Evolutionary conservation across 2,888 invertebrate genomes (phyloP).

Genomic region (Bembecia ichneumoniformis): DNA sequence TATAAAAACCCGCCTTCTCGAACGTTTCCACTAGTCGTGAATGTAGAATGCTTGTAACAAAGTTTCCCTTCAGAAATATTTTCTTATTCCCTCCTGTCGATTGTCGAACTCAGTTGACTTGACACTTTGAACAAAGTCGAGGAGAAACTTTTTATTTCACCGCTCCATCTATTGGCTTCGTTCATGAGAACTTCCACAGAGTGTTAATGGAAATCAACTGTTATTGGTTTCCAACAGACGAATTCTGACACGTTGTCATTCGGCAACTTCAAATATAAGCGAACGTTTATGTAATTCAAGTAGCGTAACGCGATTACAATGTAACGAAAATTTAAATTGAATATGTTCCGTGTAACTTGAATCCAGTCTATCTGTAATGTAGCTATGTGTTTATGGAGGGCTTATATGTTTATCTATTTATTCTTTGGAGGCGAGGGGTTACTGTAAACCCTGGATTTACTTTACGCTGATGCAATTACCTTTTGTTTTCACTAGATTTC

Average conservation of each 20-base stretch:
- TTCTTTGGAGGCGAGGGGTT: conserved; percentile 14
- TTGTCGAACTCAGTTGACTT: conserved; percentile 47
- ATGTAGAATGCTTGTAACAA: conserved; percentile 5
- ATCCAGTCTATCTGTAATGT: neutral
- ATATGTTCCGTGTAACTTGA: neutral
- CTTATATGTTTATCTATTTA: conserved; percentile 28
- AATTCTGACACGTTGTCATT: conserved; percentile 19
- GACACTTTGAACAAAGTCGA: conserved; percentile 40
- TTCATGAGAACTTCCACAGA: conserved; percentile 29
- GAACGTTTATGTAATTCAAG: no score
- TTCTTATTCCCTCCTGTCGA: conserved; percentile 16
- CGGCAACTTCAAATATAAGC: conserved; percentile 8
- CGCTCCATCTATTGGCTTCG: conserved; percentile 36
- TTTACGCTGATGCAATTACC: conserved; percentile 29
- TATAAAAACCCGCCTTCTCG: no score
- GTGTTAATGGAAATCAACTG: conserved; percentile 37
- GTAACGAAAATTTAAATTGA: no score
- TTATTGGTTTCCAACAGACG: conserved; percentile 35
- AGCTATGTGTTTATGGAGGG: conserved; percentile 17
- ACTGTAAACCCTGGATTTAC: conserved; percentile 28
- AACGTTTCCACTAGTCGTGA: conserved; percentile 4
- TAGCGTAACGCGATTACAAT: no score
- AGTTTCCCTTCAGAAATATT: conserved; percentile 6
- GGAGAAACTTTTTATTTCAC: conserved; percentile 39
- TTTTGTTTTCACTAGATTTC: conserved; percentile 27